These are phyloP conservation scores for Pristionchus fissidentatus DNA, from an alignment of 2,888 invertebrate species.

Conservation along the genomic window DNA sequence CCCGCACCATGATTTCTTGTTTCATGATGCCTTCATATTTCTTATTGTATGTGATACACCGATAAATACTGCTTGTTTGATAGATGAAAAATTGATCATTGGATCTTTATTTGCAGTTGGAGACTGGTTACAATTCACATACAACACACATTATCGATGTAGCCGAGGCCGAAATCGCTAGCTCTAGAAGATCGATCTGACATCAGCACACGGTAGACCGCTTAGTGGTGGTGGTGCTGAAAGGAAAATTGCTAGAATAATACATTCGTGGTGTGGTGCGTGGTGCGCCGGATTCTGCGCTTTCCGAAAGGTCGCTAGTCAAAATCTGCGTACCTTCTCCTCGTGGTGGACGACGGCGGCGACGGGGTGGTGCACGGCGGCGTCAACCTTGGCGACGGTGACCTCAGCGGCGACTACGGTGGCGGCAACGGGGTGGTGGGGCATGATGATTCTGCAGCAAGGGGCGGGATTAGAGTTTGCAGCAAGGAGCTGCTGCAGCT, in stretches of 20 bases:
- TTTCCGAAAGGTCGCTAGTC: background rate
- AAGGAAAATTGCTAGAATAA: too few species aligned
- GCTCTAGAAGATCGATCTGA: background rate
- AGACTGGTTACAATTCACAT: too few species aligned
- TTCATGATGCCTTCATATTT: too few species aligned
- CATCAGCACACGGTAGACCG: background rate
- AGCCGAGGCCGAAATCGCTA: background rate
- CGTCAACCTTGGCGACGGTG: conserved; percentile 7
- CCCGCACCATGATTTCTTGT: too few species aligned
- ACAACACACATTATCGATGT: background rate
- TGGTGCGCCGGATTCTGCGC: background rate
- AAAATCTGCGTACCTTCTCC: background rate
- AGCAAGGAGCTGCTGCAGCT: too few species aligned
- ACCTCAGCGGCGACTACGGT: conserved; percentile 35
- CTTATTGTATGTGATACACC: too few species aligned
- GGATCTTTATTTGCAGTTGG: too few species aligned
- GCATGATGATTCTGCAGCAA: too few species aligned
- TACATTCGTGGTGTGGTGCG: background rate
- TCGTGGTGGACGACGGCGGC: conserved; percentile 32
- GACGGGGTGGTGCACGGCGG: conserved; percentile 30
- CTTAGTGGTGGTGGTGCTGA: conserved; percentile 28
- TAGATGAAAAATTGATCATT: too few species aligned
- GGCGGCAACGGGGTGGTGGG: conserved; percentile 30
- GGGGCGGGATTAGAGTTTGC: too few species aligned
- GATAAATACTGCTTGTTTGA: too few species aligned